Conservation (phyloP, 2,888 invertebrate species). For the Andrena camellia region DNA sequence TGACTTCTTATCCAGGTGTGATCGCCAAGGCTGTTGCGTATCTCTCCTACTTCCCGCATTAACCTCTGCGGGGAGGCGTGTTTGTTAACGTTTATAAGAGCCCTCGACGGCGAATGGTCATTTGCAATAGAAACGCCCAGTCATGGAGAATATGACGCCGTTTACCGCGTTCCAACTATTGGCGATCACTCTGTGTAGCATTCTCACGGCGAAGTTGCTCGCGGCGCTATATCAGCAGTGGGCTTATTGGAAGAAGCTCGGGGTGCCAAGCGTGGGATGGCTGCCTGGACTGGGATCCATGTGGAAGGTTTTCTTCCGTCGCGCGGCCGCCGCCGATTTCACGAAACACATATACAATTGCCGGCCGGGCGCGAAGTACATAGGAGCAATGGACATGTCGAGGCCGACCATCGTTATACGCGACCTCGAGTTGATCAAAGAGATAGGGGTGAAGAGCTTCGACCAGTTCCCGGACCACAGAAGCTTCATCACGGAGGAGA, state of each 20-base stretch:
- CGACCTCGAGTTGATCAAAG: slow-evolving; percentile 80
- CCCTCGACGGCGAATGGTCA: not conserved
- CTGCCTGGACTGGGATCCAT: slow-evolving; percentile 60
- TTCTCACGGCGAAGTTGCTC: slow-evolving; percentile 37
- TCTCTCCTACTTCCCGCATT: not conserved
- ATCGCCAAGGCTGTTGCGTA: slow-evolving; percentile 5
- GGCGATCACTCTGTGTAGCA: slow-evolving; percentile 21
- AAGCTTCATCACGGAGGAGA: slow-evolving; percentile 71
- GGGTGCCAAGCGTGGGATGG: slow-evolving; percentile 54
- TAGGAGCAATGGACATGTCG: slow-evolving; percentile 76
- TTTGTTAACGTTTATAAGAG: slow-evolving; percentile 16
- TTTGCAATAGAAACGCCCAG: not conserved
- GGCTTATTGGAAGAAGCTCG: slow-evolving; percentile 69
- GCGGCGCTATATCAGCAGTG: slow-evolving; percentile 15
- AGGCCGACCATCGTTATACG: slow-evolving; percentile 75
- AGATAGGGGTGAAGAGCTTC: slow-evolving; percentile 77
- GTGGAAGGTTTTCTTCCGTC: slow-evolving; percentile 54
- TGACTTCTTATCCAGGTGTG: slow-evolving; percentile 12
- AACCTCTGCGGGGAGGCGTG: not conserved
- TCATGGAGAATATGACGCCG: slow-evolving; percentile 35
- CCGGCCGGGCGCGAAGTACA: slow-evolving; percentile 58
- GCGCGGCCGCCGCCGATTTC: slow-evolving; percentile 34
- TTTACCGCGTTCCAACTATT: slow-evolving; percentile 21
- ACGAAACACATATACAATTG: slow-evolving; percentile 51
- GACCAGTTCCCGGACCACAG: slow-evolving; percentile 78